A percentile compares a stretch with the other conserved stretches of the same genome.
These are phyloP conservation scores for Perdita meconis DNA, from an alignment of 2,888 invertebrate genomes.

Conservation along the genomic window DNA sequence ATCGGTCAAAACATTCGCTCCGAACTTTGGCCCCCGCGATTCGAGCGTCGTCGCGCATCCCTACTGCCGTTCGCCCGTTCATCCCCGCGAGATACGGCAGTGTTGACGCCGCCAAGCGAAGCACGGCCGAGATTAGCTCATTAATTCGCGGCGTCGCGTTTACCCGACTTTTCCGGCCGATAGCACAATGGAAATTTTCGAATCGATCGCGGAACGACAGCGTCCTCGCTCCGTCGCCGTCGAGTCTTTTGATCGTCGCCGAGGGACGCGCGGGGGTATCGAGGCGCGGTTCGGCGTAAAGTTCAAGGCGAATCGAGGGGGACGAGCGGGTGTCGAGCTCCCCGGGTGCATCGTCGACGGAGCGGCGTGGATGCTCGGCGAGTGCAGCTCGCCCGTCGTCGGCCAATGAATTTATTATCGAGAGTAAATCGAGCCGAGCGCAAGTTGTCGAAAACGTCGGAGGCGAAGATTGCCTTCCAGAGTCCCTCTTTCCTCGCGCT, in stretches of 20 bases:
- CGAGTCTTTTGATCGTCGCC: constrained; percentile 44
- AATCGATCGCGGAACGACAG: constrained; percentile 45
- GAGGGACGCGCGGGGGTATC: constrained; percentile 40
- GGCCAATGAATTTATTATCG: constrained; percentile 30
- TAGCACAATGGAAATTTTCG: constrained; percentile 59
- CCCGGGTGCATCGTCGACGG: constrained; percentile 31
- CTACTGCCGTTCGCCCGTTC: too few species aligned
- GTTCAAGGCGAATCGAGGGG: constrained; percentile 63
- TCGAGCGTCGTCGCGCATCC: too few species aligned
- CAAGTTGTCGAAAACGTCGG: neutral
- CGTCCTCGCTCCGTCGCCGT: neutral
- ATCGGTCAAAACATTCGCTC: too few species aligned
- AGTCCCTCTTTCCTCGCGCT: neutral
- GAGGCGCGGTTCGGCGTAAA: constrained; percentile 48
- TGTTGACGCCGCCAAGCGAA: too few species aligned
- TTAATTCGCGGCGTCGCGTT: neutral
- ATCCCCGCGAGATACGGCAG: too few species aligned
- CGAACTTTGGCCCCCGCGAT: too few species aligned
- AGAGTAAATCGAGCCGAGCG: constrained; percentile 1
- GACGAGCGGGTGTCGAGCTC: constrained; percentile 40
- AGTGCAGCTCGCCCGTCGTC: constrained; percentile 6
- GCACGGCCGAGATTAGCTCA: constrained; percentile 30
- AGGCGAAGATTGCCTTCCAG: neutral
- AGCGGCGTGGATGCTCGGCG: neutral
- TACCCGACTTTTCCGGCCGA: constrained; percentile 57